Conservation (phyloP, 2,888 invertebrate genomes). For the Amaurobius ferox region DNA sequence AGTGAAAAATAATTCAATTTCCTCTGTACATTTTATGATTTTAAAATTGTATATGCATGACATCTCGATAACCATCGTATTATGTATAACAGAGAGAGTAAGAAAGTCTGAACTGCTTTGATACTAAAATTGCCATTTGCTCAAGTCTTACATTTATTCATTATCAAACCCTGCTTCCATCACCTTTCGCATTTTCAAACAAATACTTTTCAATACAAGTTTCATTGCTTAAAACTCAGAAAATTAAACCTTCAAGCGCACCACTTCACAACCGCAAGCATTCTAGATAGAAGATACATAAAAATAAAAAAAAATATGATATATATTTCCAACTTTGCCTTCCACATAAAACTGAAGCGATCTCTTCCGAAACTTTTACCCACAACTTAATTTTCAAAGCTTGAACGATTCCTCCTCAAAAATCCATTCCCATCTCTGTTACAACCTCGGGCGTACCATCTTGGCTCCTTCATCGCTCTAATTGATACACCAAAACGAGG, state of each 20-base stretch:
- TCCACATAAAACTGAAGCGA: conserved; percentile 2
- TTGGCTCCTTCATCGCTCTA: conserved; percentile 67
- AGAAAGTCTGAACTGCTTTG: too few relatives aligned
- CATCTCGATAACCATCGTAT: too few relatives aligned
- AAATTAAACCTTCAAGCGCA: not conserved
- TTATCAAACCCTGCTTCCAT: too few relatives aligned
- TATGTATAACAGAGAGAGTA: too few relatives aligned
- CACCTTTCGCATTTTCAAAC: too few relatives aligned
- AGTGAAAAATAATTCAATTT: too few relatives aligned
- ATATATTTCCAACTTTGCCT: not conserved
- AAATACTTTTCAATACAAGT: too few relatives aligned
- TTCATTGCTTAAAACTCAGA: too few relatives aligned
- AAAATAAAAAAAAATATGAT: not conserved
- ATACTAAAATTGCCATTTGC: too few relatives aligned
- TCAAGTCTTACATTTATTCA: too few relatives aligned
- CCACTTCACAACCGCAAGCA: not conserved
- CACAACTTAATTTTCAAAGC: conserved; percentile 66
- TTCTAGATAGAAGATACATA: not conserved
- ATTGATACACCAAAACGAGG: conserved; percentile 64
- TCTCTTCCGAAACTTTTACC: conserved; percentile 29
- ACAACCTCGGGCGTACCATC: conserved; percentile 53
- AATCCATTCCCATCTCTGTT: conserved; percentile 35
- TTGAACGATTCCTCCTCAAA: conserved; percentile 42
- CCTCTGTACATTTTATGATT: too few relatives aligned
- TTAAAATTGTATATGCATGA: too few relatives aligned